Conservation (phyloP, 2,113 vertebrate species). For the Sphyrna mokarran region DNA sequence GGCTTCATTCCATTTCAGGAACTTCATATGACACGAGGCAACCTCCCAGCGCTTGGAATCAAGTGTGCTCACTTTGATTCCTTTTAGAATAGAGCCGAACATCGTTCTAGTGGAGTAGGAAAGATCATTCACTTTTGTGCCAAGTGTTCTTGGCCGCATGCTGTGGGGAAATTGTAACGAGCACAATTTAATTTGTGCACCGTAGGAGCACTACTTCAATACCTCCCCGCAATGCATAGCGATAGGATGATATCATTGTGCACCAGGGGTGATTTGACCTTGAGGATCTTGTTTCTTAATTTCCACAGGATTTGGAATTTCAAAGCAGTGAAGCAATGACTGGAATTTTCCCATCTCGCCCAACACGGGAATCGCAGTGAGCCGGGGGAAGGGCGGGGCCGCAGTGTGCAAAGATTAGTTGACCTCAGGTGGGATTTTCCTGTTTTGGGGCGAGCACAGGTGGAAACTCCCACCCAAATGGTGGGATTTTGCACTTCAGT, state of each 20-base stretch:
- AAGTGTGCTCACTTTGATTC: not conserved
- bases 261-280: not conserved
- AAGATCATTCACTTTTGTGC: not conserved
- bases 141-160: not conserved
- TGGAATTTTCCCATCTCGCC: no score
- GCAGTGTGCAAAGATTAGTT: no score
- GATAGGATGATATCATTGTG: not conserved
- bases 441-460: no score
- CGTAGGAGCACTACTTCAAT: not conserved
- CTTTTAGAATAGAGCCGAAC: not conserved
- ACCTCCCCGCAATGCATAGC: no score
- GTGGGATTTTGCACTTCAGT: no score
- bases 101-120: not conserved
- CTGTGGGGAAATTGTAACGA: conserved; percentile 1
- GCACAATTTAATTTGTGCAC: conserved; percentile 7
- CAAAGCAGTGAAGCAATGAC: no score
- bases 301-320: not conserved
- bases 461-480: no score
- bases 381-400: no score
- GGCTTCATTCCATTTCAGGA: not conserved
- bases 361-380: no score
- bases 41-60: not conserved
- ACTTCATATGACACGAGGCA: not conserved
- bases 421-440: no score
- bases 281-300: not conserved